Evolutionary conservation across 92 coral and sea anemone species (phyloP).

Genomic region (Palythoa grandiflora): DNA sequence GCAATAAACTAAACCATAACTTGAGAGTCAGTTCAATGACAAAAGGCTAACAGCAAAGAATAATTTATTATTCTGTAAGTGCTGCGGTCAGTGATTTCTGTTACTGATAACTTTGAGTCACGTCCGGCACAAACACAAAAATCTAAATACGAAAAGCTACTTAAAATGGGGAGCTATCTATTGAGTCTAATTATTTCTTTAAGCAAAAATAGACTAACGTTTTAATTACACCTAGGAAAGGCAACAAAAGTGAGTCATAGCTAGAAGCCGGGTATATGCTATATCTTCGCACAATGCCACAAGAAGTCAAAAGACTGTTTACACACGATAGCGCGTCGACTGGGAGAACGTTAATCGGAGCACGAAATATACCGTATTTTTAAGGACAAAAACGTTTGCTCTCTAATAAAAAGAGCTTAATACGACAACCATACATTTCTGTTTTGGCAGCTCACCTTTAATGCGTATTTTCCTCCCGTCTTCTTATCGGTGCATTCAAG

Average conservation of each 20-base stretch:
- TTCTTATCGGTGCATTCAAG: slow-evolving; percentile 91
- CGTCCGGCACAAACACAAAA: not conserved
- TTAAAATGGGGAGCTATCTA: not conserved
- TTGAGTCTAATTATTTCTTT: not conserved
- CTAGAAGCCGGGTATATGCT: not conserved
- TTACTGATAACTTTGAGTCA: not conserved
- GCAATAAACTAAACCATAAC: no score
- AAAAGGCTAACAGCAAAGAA: no score
- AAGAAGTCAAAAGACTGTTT: not conserved
- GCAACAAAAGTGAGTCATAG: not conserved
- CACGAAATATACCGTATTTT: not conserved
- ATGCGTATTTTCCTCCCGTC: slow-evolving; percentile 81
- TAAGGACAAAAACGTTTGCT: not conserved
- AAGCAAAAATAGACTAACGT: not conserved
- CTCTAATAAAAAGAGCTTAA: not conserved
- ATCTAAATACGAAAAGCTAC: not conserved
- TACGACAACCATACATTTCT: not conserved
- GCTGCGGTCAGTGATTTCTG: no score
- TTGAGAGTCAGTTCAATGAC: no score
- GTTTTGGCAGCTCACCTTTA: slow-evolving; percentile 74
- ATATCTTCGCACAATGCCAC: not conserved
- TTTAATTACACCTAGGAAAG: not conserved
- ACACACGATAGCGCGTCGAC: not conserved
- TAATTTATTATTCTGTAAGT: no score
- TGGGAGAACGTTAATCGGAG: not conserved